Conservation (phyloP, 2,797 vertebrate genomes). For the Tokudaia muenninki region DNA sequence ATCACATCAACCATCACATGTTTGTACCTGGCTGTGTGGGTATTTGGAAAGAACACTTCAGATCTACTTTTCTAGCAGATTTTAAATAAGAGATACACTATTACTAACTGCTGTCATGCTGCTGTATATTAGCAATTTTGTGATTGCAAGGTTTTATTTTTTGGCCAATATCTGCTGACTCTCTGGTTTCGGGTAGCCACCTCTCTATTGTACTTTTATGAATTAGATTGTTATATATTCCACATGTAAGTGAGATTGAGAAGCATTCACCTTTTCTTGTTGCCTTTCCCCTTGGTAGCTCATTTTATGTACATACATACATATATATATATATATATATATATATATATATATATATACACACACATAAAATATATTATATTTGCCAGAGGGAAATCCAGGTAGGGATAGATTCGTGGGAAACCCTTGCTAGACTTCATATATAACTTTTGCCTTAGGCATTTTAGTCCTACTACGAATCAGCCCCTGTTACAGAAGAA, state of each 20-base stretch:
- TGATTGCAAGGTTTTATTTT: neutral
- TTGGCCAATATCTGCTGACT: neutral
- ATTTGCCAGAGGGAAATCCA: neutral
- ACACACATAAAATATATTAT: too few species aligned
- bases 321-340: too few species aligned
- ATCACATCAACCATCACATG: neutral
- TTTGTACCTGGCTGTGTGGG: neutral
- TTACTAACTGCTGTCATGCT: neutral
- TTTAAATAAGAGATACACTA: neutral
- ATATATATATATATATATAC: too few species aligned
- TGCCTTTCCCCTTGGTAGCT: neutral
- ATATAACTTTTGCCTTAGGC: neutral
- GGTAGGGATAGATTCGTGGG: neutral
- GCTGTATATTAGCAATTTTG: neutral
- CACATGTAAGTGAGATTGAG: neutral
- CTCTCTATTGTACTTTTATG: neutral
- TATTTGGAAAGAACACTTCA: neutral
- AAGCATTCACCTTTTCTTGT: neutral
- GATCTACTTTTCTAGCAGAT: neutral
- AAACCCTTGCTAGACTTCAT: neutral
- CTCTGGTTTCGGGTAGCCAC: neutral
- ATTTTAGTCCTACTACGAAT: neutral
- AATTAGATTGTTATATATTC: neutral
- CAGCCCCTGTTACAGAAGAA: neutral
- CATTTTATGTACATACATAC: too few species aligned